phyloP scores from a whole-genome alignment of 2,113 vertebrate genomes.

The Limanda limanda region DNA sequence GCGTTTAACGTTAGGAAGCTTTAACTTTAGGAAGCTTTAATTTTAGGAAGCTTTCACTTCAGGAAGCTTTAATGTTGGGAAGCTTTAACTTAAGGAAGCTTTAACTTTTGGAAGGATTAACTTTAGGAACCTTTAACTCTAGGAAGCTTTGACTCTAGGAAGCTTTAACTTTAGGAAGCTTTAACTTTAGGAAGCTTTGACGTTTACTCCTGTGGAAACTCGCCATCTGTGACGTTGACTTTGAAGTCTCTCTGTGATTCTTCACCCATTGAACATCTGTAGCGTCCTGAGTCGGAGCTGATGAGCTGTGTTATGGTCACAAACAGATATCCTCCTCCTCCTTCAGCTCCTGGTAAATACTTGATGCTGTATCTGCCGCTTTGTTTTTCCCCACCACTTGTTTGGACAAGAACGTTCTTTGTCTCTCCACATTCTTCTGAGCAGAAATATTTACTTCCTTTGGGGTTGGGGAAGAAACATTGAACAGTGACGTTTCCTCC shows the following conservation, averaged over 20 bases:
- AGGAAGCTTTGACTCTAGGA: too few relatives aligned
- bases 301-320: constrained; percentile 15
- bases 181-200: too few relatives aligned
- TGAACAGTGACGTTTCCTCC: background rate
- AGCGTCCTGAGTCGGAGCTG: constrained; percentile 11
- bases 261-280: background rate
- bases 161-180: too few relatives aligned
- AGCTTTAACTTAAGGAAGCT: too few relatives aligned
- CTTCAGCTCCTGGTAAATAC: background rate
- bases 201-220: background rate
- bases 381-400: rapidly evolving
- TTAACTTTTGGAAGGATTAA: too few relatives aligned
- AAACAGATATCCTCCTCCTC: background rate
- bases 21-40: too few relatives aligned
- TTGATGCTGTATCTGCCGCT: constrained; percentile 6
- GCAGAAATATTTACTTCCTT: background rate
- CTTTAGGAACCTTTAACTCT: too few relatives aligned
- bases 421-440: rapidly evolving
- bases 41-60: too few relatives aligned
- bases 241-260: background rate
- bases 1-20: too few relatives aligned
- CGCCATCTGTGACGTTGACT: background rate
- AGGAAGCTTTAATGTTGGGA: too few relatives aligned
- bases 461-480: background rate
- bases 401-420: background rate